Base-by-base conservation (phyloP, 2,888 invertebrate species). In the Molanna angustata region DNA sequence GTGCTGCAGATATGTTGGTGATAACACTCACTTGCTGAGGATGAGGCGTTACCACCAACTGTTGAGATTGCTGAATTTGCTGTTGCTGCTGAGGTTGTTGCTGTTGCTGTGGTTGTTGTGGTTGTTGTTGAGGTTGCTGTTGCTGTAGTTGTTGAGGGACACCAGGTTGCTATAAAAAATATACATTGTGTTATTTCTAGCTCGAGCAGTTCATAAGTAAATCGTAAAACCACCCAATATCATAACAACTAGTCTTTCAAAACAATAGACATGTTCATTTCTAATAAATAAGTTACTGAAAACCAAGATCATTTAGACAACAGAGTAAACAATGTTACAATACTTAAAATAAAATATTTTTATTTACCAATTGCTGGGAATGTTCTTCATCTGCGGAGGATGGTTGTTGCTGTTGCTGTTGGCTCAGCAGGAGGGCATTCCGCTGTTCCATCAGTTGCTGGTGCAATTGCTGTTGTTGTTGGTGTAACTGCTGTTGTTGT, bases 381-480 rank as follows among this genome's bases (percentile, higher is more conserved):
- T 37, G 22, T 17, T 47, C 37, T 11, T 47, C 47, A 6, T 47
- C 47, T 16, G 35, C n/a, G n/a, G n/a, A n/a, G n/a, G n/a, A n/a
- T n/a, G n/a, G n/a, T n/a, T n/a, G 18, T 22, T 32, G 42, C 6
- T 21, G 37, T 6, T 48, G 52, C 22, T 52, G 52, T 6, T 52
- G 60, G 43, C 68, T 69, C 19, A 69, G 64, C 52, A 70, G 68
- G 43, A 69, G 67, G 57, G 70, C 69, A 3, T 66, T 62, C 54
- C 70, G 70, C 57, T 72, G 72, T 45, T 69, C 63, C 42, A 69
- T 68, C 48, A 69, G 67, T 54, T 71, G 69, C 59, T 52, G 56
- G 7, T 49, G 42, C 19, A 22, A 33, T 20, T 53, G 53, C 19
- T 47, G 57, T 42, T 53, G 59, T 31, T 54, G 53, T n/a, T 41